Percentiles rank a stretch among this genome's conserved stretches.
phyloP scores from a whole-genome alignment of 2,888 invertebrate genomes.

The Clivina fossor region DNA sequence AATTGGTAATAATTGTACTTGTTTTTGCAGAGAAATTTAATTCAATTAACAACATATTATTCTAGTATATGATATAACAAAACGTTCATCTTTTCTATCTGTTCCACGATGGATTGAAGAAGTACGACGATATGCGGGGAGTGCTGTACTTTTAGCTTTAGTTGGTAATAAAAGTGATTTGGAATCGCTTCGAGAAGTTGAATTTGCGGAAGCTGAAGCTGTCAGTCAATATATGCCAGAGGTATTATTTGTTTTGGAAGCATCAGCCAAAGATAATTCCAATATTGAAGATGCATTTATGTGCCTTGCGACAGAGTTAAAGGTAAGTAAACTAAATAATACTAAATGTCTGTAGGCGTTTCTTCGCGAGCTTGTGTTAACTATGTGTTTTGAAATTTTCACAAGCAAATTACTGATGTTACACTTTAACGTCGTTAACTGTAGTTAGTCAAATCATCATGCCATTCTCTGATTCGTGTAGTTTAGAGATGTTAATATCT shows the following conservation, averaged over 20 bases:
- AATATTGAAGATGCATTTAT: conserved; percentile 89
- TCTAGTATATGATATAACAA: conserved; percentile 93
- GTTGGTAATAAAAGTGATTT: conserved; percentile 93
- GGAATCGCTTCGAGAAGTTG: conserved; percentile 78
- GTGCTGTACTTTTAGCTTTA: conserved; percentile 84
- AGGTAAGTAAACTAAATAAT: conserved; percentile 62
- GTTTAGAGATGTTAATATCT: too few species aligned
- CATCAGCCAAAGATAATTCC: conserved; percentile 88
- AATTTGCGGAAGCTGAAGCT: conserved; percentile 82
- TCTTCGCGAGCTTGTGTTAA: not conserved
- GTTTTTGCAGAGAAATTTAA: too few species aligned
- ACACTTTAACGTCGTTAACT: too few species aligned
- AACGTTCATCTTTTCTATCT: conserved; percentile 86
- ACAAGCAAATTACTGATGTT: too few species aligned
- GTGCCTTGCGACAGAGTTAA: conserved; percentile 82
- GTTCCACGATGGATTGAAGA: conserved; percentile 96
- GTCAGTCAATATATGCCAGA: conserved; percentile 85
- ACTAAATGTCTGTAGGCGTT: not conserved
- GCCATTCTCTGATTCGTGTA: too few species aligned
- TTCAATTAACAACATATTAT: conserved; percentile 39
- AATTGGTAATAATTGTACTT: conserved; percentile 62
- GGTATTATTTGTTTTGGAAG: conserved; percentile 83
- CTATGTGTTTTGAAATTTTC: too few species aligned
- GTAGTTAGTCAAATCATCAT: too few species aligned
- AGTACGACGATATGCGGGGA: conserved; percentile 90